Conservation (phyloP, 1,140 invertebrate genomes). For the Diabrotica undecimpunctata region DNA sequence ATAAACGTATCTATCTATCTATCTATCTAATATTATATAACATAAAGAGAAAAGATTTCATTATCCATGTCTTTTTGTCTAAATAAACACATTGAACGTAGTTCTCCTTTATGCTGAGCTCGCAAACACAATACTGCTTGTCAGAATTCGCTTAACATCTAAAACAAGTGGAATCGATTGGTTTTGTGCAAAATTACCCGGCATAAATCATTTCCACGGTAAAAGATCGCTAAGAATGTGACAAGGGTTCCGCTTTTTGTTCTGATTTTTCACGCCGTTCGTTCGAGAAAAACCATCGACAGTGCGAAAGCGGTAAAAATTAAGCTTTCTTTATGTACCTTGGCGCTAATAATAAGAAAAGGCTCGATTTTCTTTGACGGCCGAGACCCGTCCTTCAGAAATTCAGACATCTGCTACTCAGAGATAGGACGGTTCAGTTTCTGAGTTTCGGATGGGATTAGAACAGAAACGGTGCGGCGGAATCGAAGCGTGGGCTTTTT, state of each 20-base stretch:
- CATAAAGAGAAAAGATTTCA: too few relatives aligned
- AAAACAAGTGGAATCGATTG: background rate
- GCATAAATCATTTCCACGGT: background rate
- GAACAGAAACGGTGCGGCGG: too few relatives aligned
- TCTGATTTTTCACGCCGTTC: background rate
- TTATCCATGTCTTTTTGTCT: too few relatives aligned
- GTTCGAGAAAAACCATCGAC: background rate
- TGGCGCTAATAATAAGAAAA: constrained; percentile 8
- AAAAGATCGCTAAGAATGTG: background rate
- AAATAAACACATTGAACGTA: too few relatives aligned
- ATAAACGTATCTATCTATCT: too few relatives aligned
- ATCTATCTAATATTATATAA: too few relatives aligned
- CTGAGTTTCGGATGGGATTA: too few relatives aligned
- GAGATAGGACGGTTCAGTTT: background rate
- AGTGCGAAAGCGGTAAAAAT: background rate
- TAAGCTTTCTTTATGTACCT: constrained; percentile 9
- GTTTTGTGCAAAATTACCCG: background rate
- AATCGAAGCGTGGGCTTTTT: too few relatives aligned
- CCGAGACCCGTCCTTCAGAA: background rate
- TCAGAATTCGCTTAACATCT: too few relatives aligned
- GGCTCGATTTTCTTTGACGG: background rate
- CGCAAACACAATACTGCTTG: too few relatives aligned
- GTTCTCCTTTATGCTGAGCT: too few relatives aligned
- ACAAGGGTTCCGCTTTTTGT: background rate
- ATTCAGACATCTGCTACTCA: background rate